Evolutionary conservation across 1,140 invertebrate genomes (phyloP), one percentile per base, ranked within the genome.

Genomic region (Anoplolepis gracilipes): DNA sequence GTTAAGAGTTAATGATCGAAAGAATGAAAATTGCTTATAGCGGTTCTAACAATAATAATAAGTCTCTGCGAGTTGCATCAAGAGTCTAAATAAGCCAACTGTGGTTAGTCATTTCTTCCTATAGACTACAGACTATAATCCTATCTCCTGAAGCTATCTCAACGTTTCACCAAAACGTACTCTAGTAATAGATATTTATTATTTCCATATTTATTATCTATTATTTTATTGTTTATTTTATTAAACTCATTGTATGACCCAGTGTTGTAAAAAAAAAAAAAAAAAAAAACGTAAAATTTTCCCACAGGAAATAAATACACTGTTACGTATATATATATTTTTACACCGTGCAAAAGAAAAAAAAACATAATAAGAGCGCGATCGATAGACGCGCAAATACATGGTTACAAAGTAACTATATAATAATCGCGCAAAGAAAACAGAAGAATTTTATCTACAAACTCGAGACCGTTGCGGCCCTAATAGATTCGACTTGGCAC

Each of bases 21-120:
- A 67, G 13, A 33, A 78, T 78, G 25, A 33, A 77, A 77, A 77
- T 77, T 77, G 75, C 39, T 36, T 67, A n/a, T n/a, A 78, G 42
- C 42, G 62, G 76, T 67, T 67, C 42, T 46, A 13, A n/a, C n/a
- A n/a, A n/a, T n/a, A n/a, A n/a, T n/a, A n/a, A n/a, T n/a, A n/a
- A 19, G 46, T 49, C 13, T 49, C 36, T 22, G 1, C 39, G 25
- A 64, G 39, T 33, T 46, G 25, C 59, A 64, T 64, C 49, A 16
- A 19, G 25, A 76, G 2, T 42, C 22, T 75, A 39, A 25, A 76
- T 76, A 67, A 69, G 30, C 36, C 49, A 69, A 79, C n/a, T 53
- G 28, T 19, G 61, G 42, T 67, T 67, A 65, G 39, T 67, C 7
- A 30, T 53, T 53, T 78, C 42, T 39, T 36, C 10, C 16, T 30